A percentile compares a stretch with the other conserved stretches of the same genome.
phyloP scores from a whole-genome alignment of 2,797 vertebrate species.

The Anabacerthia variegaticeps region DNA sequence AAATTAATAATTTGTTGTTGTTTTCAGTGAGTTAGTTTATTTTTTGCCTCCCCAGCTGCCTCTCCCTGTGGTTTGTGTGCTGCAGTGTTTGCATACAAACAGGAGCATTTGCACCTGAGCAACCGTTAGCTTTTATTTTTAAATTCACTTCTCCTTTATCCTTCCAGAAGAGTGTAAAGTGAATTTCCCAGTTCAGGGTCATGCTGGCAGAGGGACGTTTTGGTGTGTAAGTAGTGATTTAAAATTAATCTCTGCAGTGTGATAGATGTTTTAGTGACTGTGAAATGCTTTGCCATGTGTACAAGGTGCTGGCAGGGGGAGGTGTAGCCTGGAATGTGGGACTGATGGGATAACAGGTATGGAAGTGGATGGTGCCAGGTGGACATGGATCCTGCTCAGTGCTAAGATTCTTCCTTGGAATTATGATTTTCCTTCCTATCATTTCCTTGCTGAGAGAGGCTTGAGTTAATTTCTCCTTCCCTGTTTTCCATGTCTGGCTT shows the following conservation, averaged over 20 bases:
- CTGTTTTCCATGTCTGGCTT: neutral
- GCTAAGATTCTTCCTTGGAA: neutral
- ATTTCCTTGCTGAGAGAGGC: neutral
- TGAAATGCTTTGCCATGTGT: neutral
- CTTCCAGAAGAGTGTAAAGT: neutral
- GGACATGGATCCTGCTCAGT: neutral
- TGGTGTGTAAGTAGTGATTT: constrained; percentile 4
- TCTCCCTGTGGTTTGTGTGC: neutral
- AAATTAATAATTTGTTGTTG: neutral
- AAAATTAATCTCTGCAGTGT: neutral
- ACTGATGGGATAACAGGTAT: neutral
- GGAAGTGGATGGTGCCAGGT: neutral
- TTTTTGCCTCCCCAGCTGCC: neutral
- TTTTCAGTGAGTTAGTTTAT: neutral
- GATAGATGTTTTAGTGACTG: neutral
- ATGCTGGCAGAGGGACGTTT: neutral
- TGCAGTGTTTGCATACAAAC: constrained; percentile 38
- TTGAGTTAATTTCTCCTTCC: neutral
- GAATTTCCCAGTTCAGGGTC: neutral
- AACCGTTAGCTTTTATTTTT: constrained; percentile 19
- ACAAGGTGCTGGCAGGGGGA: neutral
- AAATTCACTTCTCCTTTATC: constrained; percentile 44
- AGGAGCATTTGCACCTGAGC: constrained; percentile 17
- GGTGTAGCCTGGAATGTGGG: neutral
- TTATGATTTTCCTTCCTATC: neutral